A percentile compares a stretch with the other conserved stretches of the same genome.
These are phyloP conservation scores for Oncopeltus fasciatus DNA, from an alignment of 1,140 invertebrate genomes.

Conservation along the genomic window DNA sequence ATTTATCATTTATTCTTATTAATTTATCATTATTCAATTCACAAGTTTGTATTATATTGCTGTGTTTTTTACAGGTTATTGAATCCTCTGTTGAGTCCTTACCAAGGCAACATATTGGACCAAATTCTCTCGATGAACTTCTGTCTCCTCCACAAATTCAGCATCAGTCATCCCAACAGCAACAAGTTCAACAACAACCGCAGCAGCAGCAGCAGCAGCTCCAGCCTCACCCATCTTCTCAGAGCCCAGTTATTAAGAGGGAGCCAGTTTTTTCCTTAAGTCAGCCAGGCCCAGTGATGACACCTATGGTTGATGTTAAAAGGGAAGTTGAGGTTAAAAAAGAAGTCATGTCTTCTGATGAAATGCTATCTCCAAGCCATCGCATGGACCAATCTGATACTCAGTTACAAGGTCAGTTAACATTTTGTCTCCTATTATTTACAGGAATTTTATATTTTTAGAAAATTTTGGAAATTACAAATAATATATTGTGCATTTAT, in stretches of 20 bases:
- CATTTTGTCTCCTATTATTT: too few species aligned
- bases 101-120: background rate
- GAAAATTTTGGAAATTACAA: too few species aligned
- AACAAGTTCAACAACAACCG: constrained; percentile 16
- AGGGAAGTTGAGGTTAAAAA: constrained; percentile 32
- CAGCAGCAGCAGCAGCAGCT: constrained; percentile 14
- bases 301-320: constrained; percentile 18
- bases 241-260: constrained; percentile 13
- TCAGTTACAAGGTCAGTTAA: background rate
- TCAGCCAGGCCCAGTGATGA: constrained; percentile 17
- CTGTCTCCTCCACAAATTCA: constrained; percentile 18
- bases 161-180: too few species aligned
- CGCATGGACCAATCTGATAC: constrained; percentile 9
- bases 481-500: too few species aligned
- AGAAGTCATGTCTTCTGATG: constrained; percentile 35
- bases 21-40: background rate
- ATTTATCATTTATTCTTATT: background rate
- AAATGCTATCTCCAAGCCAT: constrained; percentile 32
- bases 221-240: constrained; percentile 12
- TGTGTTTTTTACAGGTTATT: constrained; percentile 21
- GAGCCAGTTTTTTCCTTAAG: constrained; percentile 10
- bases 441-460: too few species aligned
- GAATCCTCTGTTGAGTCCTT: constrained; percentile 19
- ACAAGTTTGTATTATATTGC: constrained; percentile 24
- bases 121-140: constrained; percentile 18